Evolutionary conservation across 1,140 invertebrate genomes (phyloP).

Genomic region (Thereuonema tuberculata): DNA sequence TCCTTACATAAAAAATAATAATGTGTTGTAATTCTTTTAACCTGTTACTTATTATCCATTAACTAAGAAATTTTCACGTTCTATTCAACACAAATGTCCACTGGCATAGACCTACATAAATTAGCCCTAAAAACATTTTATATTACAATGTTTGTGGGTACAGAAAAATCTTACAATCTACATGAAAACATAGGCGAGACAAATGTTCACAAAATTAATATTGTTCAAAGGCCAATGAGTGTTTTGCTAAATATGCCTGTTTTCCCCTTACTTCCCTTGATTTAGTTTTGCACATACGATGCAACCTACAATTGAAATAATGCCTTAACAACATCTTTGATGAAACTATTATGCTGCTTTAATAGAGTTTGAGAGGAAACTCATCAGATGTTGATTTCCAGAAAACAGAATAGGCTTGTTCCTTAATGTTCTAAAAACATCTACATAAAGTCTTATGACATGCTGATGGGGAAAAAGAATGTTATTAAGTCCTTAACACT

Average conservation of each 20-base stretch:
- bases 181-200: no score
- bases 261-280: not conserved
- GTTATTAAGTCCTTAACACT: not conserved
- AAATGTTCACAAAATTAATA: not conserved
- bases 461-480: not conserved
- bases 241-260: not conserved
- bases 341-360: not conserved
- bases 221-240: no score
- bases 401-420: not conserved
- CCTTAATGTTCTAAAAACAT: not conserved
- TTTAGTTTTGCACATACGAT: not conserved
- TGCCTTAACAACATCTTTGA: not conserved
- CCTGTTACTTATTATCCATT: no score
- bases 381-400: not conserved
- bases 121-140: no score
- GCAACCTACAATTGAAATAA: not conserved
- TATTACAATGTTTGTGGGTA: no score
- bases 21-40: no score
- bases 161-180: no score
- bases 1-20: no score
- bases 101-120: no score
- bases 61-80: no score
- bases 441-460: not conserved
- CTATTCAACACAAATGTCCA: no score
- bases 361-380: not conserved